Percentiles rank a stretch among this genome's conserved stretches.
Conservation (phyloP, 2,888 invertebrate genomes). For the Steinernema carpocapsae region DNA sequence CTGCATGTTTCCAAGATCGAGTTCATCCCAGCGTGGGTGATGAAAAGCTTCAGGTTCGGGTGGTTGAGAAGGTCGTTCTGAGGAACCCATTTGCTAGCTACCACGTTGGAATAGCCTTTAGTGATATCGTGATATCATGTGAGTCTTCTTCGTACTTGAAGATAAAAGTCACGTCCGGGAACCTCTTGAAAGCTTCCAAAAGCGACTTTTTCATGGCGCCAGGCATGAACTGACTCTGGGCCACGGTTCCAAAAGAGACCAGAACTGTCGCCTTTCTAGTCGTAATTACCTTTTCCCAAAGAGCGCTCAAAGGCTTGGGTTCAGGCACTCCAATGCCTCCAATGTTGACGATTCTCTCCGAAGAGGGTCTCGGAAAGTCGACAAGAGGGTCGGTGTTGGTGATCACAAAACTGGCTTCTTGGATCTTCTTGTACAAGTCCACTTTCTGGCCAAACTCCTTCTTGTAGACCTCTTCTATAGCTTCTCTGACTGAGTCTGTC, state of each 20-base stretch:
- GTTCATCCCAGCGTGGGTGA: slow-evolving; percentile 43
- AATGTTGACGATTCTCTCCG: too few species aligned
- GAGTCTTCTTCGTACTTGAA: slow-evolving; percentile 37
- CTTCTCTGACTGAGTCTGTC: not conserved
- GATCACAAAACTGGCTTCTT: slow-evolving; percentile 46
- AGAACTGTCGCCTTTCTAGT: slow-evolving; percentile 27
- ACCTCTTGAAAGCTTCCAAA: slow-evolving; percentile 36
- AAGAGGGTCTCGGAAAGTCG: slow-evolving; percentile 51
- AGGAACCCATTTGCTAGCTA: slow-evolving; percentile 34
- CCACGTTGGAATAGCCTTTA: slow-evolving; percentile 33
- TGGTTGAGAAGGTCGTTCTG: slow-evolving; percentile 38
- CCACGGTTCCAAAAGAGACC: slow-evolving; percentile 35
- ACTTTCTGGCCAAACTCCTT: not conserved
- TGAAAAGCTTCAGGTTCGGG: slow-evolving; percentile 37
- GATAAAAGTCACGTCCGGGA: slow-evolving; percentile 39
- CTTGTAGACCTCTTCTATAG: not conserved
- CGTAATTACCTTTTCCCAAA: not conserved
- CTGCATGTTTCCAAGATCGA: slow-evolving; percentile 39
- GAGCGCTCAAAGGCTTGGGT: slow-evolving; percentile 20
- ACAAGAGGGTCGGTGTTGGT: slow-evolving; percentile 50
- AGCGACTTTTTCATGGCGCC: slow-evolving; percentile 30
- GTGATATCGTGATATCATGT: slow-evolving; percentile 31
- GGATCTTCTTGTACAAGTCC: slow-evolving; percentile 36
- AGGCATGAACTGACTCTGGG: slow-evolving; percentile 15
- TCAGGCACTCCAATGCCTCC: slow-evolving; percentile 41